These are phyloP conservation scores for Anisognathus igniventris DNA, from an alignment of 2,797 vertebrate genomes.

Conservation along the genomic window DNA sequence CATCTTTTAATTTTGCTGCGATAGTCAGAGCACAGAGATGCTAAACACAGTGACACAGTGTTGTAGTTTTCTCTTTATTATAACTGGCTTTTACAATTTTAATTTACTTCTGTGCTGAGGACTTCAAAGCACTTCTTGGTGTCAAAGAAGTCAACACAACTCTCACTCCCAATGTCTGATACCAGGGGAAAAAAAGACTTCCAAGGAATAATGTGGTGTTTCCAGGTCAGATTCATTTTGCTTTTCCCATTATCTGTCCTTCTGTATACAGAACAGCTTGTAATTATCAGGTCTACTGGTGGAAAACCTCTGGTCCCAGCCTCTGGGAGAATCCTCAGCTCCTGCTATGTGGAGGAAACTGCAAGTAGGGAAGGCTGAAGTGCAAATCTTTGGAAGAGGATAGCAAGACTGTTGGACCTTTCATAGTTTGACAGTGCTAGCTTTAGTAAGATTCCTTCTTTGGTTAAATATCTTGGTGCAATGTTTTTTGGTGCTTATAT, in stretches of 20 bases:
- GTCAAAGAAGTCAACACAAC: not conserved
- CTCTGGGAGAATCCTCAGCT: not conserved
- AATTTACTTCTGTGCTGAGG: not conserved
- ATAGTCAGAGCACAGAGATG: not conserved
- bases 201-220: not conserved
- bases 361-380: not conserved
- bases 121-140: not conserved
- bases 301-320: not conserved
- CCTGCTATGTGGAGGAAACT: not conserved
- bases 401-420: not conserved
- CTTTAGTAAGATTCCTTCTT: not conserved
- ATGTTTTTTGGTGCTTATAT: not conserved
- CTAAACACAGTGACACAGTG: not conserved
- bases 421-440: not conserved
- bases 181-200: not conserved
- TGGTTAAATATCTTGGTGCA: not conserved
- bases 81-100: not conserved
- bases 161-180: not conserved
- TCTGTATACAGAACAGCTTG: not conserved
- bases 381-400: not conserved
- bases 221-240: not conserved
- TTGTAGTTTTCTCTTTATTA: not conserved
- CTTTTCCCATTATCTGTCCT: not conserved
- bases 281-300: not conserved
- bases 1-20: not conserved